These are phyloP conservation scores for Diadumene lineata DNA, from an alignment of 92 coral and sea anemone species.

Conservation along the genomic window DNA sequence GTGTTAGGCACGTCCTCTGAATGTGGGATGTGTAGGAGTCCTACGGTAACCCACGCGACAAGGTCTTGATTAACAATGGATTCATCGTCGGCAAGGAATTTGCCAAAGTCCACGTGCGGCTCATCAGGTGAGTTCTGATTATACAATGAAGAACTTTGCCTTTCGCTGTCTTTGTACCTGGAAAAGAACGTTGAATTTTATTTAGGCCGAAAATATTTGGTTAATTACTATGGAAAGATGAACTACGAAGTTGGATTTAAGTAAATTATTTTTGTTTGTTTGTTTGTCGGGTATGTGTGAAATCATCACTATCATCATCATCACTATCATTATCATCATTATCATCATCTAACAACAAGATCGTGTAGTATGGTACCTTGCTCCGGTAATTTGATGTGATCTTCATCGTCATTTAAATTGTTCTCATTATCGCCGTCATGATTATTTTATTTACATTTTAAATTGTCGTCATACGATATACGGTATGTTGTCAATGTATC, in stretches of 20 bases:
- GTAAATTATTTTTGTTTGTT: no score
- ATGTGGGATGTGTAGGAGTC: slow-evolving; percentile 86
- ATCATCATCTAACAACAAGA: no score
- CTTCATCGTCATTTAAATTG: no score
- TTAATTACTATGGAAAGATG: background rate
- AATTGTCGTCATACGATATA: no score
- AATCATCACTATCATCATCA: no score
- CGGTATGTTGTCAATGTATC: background rate
- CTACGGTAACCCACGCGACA: slow-evolving; percentile 87
- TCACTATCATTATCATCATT: no score
- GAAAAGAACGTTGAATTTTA: no score
- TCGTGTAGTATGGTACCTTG: no score
- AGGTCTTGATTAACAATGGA: slow-evolving; percentile 56
- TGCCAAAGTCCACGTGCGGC: slow-evolving; percentile 65
- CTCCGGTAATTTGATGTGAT: no score
- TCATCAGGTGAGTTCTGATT: slow-evolving; percentile 64
- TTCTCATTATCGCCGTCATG: no score
- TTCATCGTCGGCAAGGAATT: slow-evolving; percentile 51
- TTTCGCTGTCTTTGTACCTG: slow-evolving; percentile 50
- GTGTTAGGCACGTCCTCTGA: slow-evolving; percentile 81
- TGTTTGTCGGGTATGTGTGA: no score
- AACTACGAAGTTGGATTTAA: background rate
- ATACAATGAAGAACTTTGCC: slow-evolving; percentile 65
- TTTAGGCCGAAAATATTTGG: background rate
- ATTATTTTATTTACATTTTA: no score